Base-by-base conservation (phyloP, 1,140 invertebrate species). In the Lutraria rhynchaena region DNA sequence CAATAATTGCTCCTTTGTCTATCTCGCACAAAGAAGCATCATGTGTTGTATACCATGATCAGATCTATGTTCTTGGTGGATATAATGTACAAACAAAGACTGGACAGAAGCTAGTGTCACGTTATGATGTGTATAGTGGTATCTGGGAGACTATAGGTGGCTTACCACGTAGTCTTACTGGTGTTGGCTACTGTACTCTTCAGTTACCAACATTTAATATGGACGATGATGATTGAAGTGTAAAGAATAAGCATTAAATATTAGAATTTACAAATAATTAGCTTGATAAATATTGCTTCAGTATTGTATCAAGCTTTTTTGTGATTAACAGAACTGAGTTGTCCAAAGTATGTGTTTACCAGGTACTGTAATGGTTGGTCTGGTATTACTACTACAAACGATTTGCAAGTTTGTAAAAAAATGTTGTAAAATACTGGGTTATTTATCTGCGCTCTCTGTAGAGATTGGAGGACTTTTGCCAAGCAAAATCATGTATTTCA, bases 1-100 rank as follows among this genome's bases (percentile, higher is more conserved):
- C 93, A 33, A 94, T 94, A 80, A 94, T 96, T 57, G 91, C 94
- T 31, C 92, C 95, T 0, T 89, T 96, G 49, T 94, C 95, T 24
- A 90, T 92, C 11, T 92, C 91, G n/a, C 92, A 93, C 77, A 93
- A 93, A 83, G 92, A 93, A 63, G 92, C 92, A 22, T 91, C 89
- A 13, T 92, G 91, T 85, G 91, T 93, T 29, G 87, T 92, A 33
- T 91, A 92, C 81, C 87, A 90, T 78, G 90, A 91, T 77, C 87
- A 90, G 58, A 90, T 93, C 5, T 93, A 92, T 83, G 91, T 93
- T 29, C 83, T 93, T 4, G 92, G 92, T 24, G 92, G 92, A 3
- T 93, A 92, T 80, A 93, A 93, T 83, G 91, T 93, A 51, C 91
- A 92, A 63, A 92, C 91, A 41, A 93, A 93, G 83, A 92, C 90